Percentiles rank a stretch among this genome's conserved stretches.
Evolutionary conservation across 2,888 invertebrate genomes (phyloP).

Genomic region (Luperina testacea): DNA sequence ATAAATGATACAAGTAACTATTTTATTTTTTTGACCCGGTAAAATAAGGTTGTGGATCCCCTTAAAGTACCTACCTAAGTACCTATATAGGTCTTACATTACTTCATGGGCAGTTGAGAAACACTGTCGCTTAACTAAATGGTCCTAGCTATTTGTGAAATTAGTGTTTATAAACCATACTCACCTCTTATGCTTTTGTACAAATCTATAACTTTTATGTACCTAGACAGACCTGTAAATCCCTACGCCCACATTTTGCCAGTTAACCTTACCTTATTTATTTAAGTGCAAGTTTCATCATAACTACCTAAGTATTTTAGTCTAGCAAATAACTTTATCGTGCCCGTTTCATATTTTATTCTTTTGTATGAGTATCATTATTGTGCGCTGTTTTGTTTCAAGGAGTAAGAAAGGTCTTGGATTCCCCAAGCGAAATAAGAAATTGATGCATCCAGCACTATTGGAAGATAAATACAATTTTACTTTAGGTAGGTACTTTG

Average conservation of each 20-base stretch:
- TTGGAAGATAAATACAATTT: neutral
- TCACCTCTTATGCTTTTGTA: too few relatives aligned
- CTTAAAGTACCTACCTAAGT: too few relatives aligned
- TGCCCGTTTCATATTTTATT: constrained; percentile 11
- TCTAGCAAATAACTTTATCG: neutral
- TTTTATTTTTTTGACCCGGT: too few relatives aligned
- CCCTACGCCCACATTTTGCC: too few relatives aligned
- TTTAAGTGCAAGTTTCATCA: neutral
- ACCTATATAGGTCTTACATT: too few relatives aligned
- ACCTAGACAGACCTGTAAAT: neutral
- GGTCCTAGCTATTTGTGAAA: neutral
- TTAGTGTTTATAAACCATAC: neutral
- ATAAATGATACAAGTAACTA: too few relatives aligned
- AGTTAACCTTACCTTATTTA: neutral
- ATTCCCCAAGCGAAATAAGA: neutral
- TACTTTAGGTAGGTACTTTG: neutral
- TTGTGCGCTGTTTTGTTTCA: constrained; percentile 18
- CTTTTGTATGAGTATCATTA: neutral
- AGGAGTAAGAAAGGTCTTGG: neutral
- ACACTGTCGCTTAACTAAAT: neutral
- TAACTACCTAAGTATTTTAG: neutral
- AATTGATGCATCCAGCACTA: neutral
- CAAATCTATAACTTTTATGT: too few relatives aligned
- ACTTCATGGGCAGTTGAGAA: too few relatives aligned
- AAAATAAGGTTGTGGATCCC: too few relatives aligned